phyloP scores from a whole-genome alignment of 1,140 invertebrate species.

The Hypothenemus hampei region DNA sequence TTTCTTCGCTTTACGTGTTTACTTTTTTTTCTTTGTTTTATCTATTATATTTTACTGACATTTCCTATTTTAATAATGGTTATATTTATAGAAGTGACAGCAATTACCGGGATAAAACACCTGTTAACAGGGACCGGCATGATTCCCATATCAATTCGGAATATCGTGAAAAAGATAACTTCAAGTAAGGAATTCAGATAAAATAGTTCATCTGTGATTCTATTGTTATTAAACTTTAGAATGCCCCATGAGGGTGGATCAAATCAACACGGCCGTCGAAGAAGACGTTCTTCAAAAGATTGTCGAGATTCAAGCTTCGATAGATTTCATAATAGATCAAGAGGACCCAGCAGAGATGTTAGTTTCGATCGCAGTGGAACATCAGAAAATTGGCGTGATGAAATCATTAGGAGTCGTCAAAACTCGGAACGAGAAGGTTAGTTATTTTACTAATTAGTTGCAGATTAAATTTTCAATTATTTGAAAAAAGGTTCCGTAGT shows the following conservation, averaged over 20 bases:
- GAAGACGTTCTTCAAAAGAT: conserved; percentile 31
- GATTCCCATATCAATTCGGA: conserved; percentile 29
- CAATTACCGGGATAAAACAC: conserved; percentile 18
- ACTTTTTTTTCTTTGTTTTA: neutral
- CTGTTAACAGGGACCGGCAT: conserved; percentile 13
- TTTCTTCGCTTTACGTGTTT: neutral
- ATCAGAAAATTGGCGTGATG: conserved; percentile 42
- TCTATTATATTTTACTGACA: neutral
- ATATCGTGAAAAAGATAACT: conserved; percentile 24
- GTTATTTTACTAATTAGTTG: neutral
- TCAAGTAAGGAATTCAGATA: conserved; percentile 13
- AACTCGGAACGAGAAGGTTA: conserved; percentile 34
- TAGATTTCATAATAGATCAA: conserved; percentile 30
- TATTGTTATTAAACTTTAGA: conserved; percentile 31
- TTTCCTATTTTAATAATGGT: neutral
- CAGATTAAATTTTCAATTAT: neutral
- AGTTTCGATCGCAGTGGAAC: conserved; percentile 38
- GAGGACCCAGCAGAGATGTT: conserved; percentile 37
- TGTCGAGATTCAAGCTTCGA: conserved; percentile 38
- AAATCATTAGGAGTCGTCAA: conserved; percentile 35
- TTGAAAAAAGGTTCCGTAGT: conserved; percentile 1
- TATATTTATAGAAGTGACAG: conserved; percentile 20
- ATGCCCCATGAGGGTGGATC: conserved; percentile 32
- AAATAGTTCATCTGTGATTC: neutral
- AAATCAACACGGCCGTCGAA: conserved; percentile 18